Evolutionary conservation across 1,140 invertebrate species (phyloP), one percentile per base, ranked within the genome.

Genomic region (Forficula auricularia): DNA sequence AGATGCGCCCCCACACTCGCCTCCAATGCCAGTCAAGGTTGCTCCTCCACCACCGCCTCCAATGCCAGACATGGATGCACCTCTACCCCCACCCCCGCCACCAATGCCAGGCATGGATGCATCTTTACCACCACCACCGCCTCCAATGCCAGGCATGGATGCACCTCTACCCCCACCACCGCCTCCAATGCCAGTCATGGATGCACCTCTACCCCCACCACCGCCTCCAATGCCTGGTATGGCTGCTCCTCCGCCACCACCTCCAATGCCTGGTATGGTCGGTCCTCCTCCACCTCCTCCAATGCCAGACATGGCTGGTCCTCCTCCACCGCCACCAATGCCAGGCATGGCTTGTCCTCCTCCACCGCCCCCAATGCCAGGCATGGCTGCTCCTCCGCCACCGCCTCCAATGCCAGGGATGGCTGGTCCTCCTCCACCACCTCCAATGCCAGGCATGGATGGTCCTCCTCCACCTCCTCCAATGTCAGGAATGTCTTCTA

Each of bases 261-360:
- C 39, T 22, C 19, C 15, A 37, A 19, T 35, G 3, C 51, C 40
- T 30, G 38, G 20, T 6, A 37, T 3, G 7, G 16, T 19, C 31
- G 13, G 19, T 18, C 53, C 48, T 30, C 51, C 44, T 3, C 46
- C 45, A 20, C 56, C 48, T 19, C 52, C 46, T 8, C 47, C 50
- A 40, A 15, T 35, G 8, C 51, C 40, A 36, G 38, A 15, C 7
- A 37, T 3, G 8, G 19, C 38, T 42, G 8, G 14, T 10, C 40
- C 38, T 18, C 22, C 36, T 31, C 43, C 43, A 39, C 36, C 36
- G 12, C 45, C 46, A 20, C 43, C 41, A 13, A 38, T 43, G 10
- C 44, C 44, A 10, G 44, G 46, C 2, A 39, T 27, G 12, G 44
- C 49, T 1, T 38, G 42, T 8, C 40, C 48, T 30, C 47, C 52